A percentile compares a stretch with the other conserved stretches of the same genome.
These are phyloP conservation scores for Heloderma charlesbogerti DNA, from an alignment of 2,113 vertebrate species.

Conservation along the genomic window DNA sequence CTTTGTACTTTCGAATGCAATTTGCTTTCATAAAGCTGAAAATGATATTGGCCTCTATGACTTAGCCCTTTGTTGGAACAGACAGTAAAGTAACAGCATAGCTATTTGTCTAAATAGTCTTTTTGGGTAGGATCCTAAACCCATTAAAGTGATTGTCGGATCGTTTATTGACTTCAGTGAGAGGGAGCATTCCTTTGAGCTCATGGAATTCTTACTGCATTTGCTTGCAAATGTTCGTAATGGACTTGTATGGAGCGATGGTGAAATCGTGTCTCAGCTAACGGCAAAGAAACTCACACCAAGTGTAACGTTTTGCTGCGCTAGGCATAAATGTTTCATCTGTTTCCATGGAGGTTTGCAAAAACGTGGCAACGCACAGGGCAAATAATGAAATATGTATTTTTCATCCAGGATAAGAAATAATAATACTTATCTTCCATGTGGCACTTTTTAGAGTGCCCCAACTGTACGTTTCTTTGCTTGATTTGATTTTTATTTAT, in stretches of 20 bases:
- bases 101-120: background rate
- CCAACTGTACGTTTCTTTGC: background rate
- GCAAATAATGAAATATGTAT: background rate
- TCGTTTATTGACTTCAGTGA: background rate
- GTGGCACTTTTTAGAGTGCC: too few species aligned
- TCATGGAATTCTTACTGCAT: background rate
- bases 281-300: background rate
- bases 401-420: constrained; percentile 23
- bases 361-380: too few species aligned
- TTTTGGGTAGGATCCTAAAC: constrained; percentile 2
- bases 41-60: background rate
- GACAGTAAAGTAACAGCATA: background rate
- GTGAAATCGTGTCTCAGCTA: background rate
- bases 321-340: background rate
- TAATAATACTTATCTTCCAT: background rate
- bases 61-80: background rate
- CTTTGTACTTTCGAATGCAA: background rate
- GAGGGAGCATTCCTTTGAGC: background rate
- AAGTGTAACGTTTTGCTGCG: too few species aligned
- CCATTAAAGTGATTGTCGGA: background rate
- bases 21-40: background rate
- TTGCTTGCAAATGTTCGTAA: constrained; percentile 9
- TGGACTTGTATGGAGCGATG: background rate
- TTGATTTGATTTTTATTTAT: background rate
- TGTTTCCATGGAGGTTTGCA: background rate